Evolutionary conservation across 2,113 vertebrate genomes (phyloP).

Genomic region (Nannobrachium achirus): DNA sequence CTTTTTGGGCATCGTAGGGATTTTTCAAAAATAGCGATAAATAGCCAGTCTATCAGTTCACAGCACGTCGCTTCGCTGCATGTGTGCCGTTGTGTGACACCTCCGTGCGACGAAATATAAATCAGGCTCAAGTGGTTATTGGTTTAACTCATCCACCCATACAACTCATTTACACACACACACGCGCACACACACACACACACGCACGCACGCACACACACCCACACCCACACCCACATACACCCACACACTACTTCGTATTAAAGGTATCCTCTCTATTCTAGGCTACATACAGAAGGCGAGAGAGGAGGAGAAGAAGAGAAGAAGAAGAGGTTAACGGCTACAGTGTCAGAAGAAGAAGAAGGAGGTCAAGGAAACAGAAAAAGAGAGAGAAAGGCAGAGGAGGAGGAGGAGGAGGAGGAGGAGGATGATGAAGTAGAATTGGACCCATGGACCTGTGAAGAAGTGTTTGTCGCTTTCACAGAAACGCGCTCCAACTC

Average conservation of each 20-base stretch:
- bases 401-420: slow-evolving; percentile 38
- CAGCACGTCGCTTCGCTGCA: slow-evolving; percentile 52
- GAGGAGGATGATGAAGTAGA: slow-evolving; percentile 58
- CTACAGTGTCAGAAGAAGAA: slow-evolving; percentile 16
- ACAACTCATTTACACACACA: background rate
- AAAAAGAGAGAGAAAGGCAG: background rate
- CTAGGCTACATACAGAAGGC: slow-evolving; percentile 76
- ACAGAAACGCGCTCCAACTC: slow-evolving; percentile 57
- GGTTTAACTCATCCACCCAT: background rate
- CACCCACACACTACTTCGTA: slow-evolving; percentile 37
- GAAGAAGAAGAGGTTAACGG: slow-evolving; percentile 46
- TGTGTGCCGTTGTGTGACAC: slow-evolving; percentile 39
- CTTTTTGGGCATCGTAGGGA: too few relatives aligned
- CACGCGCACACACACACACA: background rate
- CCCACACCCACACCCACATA: slow-evolving; percentile 1
- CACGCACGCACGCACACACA: background rate
- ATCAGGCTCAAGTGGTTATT: slow-evolving; percentile 21
- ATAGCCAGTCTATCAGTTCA: too few relatives aligned
- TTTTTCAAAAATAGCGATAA: too few relatives aligned
- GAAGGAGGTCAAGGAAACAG: background rate
- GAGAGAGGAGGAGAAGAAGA: slow-evolving; percentile 57
- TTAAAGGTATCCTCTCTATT: slow-evolving; percentile 67
- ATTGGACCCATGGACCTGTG: slow-evolving; percentile 79
- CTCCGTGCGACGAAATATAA: slow-evolving; percentile 22
- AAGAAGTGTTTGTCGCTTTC: slow-evolving; percentile 59